phyloP scores from a whole-genome alignment of 64 coral and sea anemone genomes.

The Stichodactyla mertensii region DNA sequence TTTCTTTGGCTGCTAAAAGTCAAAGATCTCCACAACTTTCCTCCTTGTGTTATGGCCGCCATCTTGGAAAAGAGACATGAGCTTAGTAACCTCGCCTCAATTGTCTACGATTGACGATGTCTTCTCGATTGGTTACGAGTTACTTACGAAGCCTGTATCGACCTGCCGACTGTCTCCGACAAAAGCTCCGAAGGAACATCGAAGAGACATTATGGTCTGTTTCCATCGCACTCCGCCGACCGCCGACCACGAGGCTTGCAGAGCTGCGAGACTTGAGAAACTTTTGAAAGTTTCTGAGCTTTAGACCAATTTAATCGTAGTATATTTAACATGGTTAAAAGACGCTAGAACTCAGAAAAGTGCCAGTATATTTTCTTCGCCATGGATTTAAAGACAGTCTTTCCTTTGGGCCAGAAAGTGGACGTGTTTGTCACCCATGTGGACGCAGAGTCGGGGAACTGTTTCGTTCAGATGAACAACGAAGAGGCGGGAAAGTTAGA shows the following conservation, averaged over 20 bases:
- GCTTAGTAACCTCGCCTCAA: conserved; percentile 52
- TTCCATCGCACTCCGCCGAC: conserved; percentile 6
- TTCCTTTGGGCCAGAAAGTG: conserved; percentile 79
- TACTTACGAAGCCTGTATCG: background rate
- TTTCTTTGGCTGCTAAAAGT: conserved; percentile 23
- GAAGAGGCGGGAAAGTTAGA: conserved; percentile 73
- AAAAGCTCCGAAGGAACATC: background rate
- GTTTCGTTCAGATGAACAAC: conserved; percentile 86
- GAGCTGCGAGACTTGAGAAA: background rate
- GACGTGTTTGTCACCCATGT: conserved; percentile 83
- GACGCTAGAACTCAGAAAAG: background rate
- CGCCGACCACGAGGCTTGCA: conserved; percentile 13
- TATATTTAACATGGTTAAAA: background rate
- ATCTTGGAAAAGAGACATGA: conserved; percentile 33
- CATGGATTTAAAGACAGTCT: conserved; percentile 72
- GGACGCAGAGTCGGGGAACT: conserved; percentile 47
- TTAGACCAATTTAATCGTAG: background rate
- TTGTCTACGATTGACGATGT: conserved; percentile 12
- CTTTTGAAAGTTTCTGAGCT: background rate
- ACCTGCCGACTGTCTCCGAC: too few relatives aligned
- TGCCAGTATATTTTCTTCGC: background rate
- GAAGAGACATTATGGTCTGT: conserved; percentile 13
- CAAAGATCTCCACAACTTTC: conserved; percentile 57
- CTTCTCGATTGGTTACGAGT: background rate
- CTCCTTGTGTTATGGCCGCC: conserved; percentile 49